A percentile compares a stretch with the other conserved stretches of the same genome.
These are phyloP conservation scores for Cacoxenus indagator DNA, from an alignment of 2,888 invertebrate genomes.

Conservation along the genomic window DNA sequence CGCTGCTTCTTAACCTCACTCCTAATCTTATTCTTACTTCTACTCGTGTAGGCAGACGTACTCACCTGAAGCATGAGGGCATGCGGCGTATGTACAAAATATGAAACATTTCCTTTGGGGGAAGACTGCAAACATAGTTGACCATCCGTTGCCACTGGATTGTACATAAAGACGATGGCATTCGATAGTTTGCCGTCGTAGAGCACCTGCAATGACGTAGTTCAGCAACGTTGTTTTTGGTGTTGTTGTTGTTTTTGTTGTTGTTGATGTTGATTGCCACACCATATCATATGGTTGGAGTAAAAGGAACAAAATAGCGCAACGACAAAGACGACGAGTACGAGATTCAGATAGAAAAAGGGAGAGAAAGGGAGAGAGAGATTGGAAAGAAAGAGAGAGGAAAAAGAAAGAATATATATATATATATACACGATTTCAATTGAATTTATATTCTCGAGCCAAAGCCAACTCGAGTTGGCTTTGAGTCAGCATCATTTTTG, in stretches of 20 bases:
- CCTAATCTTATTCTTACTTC: background rate
- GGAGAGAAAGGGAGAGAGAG: too few relatives aligned
- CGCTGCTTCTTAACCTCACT: background rate
- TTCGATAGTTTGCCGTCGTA: conserved; percentile 98
- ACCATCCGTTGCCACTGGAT: conserved; percentile 99
- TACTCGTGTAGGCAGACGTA: background rate
- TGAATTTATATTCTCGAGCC: too few relatives aligned
- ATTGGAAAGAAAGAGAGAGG: too few relatives aligned
- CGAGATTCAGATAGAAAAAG: too few relatives aligned
- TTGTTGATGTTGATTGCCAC: conserved; percentile 23
- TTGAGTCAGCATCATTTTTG: too few relatives aligned
- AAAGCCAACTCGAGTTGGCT: too few relatives aligned
- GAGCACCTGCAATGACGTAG: conserved; percentile 80
- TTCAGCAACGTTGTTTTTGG: background rate
- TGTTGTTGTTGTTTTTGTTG: conserved; percentile 8
- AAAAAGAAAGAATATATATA: too few relatives aligned
- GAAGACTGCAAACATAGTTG: conserved; percentile 98
- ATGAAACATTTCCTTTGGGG: conserved; percentile 96
- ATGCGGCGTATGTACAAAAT: conserved; percentile 99
- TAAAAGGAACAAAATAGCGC: too few relatives aligned
- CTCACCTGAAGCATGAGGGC: conserved; percentile 97
- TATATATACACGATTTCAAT: too few relatives aligned
- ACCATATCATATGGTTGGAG: too few relatives aligned
- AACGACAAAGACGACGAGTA: too few relatives aligned
- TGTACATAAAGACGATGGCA: conserved; percentile 99